Percentiles rank a stretch among this genome's conserved stretches.
Evolutionary conservation across 2,888 invertebrate genomes (phyloP).

Genomic region (Luffia ferchaultella): DNA sequence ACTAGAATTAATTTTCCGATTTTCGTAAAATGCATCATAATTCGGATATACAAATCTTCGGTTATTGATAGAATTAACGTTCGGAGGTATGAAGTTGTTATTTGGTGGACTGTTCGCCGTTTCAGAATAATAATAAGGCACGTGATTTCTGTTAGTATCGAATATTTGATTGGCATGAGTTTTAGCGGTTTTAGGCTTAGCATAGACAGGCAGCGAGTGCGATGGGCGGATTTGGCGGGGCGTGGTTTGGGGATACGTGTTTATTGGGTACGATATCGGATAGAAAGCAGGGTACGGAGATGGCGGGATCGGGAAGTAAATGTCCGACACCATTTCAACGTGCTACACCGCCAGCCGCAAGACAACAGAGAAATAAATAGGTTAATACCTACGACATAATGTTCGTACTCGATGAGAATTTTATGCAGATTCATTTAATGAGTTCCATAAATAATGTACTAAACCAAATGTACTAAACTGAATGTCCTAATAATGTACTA

Average conservation of each 20-base stretch:
- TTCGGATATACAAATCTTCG: slow-evolving; percentile 32
- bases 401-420: too few relatives aligned
- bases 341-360: slow-evolving; percentile 66
- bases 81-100: slow-evolving; percentile 39
- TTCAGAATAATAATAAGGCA: slow-evolving; percentile 57
- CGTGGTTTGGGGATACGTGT: slow-evolving; percentile 47
- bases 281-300: slow-evolving; percentile 53
- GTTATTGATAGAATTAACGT: slow-evolving; percentile 39
- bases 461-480: too few relatives aligned
- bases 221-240: slow-evolving; percentile 29
- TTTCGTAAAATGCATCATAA: slow-evolving; percentile 19
- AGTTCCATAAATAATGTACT: too few relatives aligned
- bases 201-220: slow-evolving; percentile 32
- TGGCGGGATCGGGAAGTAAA: slow-evolving; percentile 69
- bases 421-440: too few relatives aligned
- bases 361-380: slow-evolving; percentile 57
- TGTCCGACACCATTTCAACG: slow-evolving; percentile 79
- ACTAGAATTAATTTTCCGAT: slow-evolving; percentile 32
- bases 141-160: slow-evolving; percentile 66
- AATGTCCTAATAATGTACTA: too few relatives aligned
- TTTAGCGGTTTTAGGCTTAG: slow-evolving; percentile 36
- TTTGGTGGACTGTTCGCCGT: slow-evolving; percentile 54
- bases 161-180: slow-evolving; percentile 44
- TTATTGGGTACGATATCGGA: slow-evolving; percentile 53
- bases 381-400: slow-evolving; percentile 34